These are phyloP conservation scores for Paracentrotus lividus DNA, from an alignment of 53 echinoderm and acorn worm genomes.

Conservation along the genomic window DNA sequence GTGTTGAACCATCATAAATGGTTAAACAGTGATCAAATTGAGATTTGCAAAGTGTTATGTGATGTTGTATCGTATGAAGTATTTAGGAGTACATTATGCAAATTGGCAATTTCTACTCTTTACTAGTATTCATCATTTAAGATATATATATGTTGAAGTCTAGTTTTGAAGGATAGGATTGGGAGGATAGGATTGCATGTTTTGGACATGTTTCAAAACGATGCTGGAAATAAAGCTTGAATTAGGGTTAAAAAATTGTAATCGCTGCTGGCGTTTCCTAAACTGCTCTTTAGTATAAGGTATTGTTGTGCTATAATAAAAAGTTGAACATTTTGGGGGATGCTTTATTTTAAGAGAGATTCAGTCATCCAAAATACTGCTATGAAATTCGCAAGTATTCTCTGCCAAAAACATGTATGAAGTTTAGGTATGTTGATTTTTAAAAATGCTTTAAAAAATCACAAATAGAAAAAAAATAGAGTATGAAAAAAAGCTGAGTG, in stretches of 20 bases:
- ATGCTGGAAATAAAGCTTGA: no score
- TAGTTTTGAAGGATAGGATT: neutral
- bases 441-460: no score
- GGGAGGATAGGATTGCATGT: neutral
- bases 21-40: neutral
- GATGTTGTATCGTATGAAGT: neutral
- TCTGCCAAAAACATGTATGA: no score
- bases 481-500: no score
- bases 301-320: neutral
- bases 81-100: neutral
- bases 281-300: neutral
- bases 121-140: conserved; percentile 10
- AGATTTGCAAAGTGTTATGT: neutral
- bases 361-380: neutral
- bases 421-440: no score
- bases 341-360: neutral
- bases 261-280: no score
- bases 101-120: conserved; percentile 1
- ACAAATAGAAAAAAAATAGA: no score
- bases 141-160: neutral
- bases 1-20: neutral
- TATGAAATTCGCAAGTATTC: neutral
- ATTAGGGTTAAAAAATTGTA: no score
- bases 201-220: no score
- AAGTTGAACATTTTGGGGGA: neutral